A percentile compares a stretch with the other conserved stretches of the same genome.
Evolutionary conservation across 1,140 invertebrate genomes (phyloP).

Genomic region (Hydropsyche tenuis): DNA sequence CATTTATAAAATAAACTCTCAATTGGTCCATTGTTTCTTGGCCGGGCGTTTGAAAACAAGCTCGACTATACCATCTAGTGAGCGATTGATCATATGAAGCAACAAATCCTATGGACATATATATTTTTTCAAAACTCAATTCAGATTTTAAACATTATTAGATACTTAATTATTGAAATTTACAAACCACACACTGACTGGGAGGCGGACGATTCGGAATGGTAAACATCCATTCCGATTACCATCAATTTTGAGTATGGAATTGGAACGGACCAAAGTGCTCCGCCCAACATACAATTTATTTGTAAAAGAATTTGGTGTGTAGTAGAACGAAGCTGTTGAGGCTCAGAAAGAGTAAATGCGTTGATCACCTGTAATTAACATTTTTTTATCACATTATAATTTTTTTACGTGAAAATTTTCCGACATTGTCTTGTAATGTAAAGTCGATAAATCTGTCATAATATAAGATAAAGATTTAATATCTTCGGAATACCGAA

Average conservation of each 20-base stretch:
- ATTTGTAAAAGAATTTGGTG: conserved; percentile 96
- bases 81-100: conserved; percentile 76
- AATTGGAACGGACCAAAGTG: conserved; percentile 85
- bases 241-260: conserved; percentile 84
- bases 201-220: conserved; percentile 60
- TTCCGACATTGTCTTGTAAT: too few relatives aligned
- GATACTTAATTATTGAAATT: neutral
- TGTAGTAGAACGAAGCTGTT: conserved; percentile 77
- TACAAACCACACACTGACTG: conserved; percentile 52
- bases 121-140: neutral
- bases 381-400: neutral
- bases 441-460: too few relatives aligned
- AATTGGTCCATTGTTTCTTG: conserved; percentile 81
- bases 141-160: neutral
- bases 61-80: conserved; percentile 80
- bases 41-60: conserved; percentile 70
- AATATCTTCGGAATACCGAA: too few relatives aligned
- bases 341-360: conserved; percentile 72
- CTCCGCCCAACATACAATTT: conserved; percentile 94
- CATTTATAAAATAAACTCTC: conserved; percentile 70
- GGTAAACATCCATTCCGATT: conserved; percentile 89
- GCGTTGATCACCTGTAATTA: conserved; percentile 69
- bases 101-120: conserved; percentile 75
- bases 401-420: too few relatives aligned
- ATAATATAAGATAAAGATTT: too few relatives aligned